Conservation (phyloP, 2,113 vertebrate genomes). For the Ramphastos sulfuratus region DNA sequence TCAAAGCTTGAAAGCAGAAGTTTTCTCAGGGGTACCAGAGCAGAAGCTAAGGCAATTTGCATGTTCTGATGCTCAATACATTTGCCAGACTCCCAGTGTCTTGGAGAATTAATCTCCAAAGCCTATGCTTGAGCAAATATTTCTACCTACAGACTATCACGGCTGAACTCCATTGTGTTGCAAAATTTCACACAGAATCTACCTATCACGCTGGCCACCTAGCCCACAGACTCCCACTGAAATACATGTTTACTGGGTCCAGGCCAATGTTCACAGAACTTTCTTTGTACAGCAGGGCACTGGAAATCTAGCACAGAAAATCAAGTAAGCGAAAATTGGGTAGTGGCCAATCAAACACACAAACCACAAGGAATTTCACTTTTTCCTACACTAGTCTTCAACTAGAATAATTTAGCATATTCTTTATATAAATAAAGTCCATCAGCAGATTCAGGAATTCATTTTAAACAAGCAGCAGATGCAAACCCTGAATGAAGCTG, state of each 20-base stretch:
- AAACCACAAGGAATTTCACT: background rate
- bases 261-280: background rate
- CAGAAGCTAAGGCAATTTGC: background rate
- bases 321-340: background rate
- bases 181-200: background rate
- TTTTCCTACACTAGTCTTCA: background rate
- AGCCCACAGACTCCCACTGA: background rate
- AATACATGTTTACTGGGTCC: background rate
- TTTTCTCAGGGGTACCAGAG: background rate
- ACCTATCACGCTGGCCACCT: rapidly evolving
- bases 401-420: background rate
- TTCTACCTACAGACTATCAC: background rate
- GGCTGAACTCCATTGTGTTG: background rate
- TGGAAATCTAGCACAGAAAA: background rate
- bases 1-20: background rate
- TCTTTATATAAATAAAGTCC: background rate
- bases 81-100: background rate
- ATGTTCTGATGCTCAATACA: background rate
- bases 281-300: background rate
- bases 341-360: background rate
- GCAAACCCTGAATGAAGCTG: background rate
- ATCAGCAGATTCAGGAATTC: background rate
- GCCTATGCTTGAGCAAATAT: background rate
- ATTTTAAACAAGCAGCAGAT: background rate
- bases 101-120: background rate